Conservation (phyloP, 2,797 vertebrate species). For the Steatocranus sp. region DNA sequence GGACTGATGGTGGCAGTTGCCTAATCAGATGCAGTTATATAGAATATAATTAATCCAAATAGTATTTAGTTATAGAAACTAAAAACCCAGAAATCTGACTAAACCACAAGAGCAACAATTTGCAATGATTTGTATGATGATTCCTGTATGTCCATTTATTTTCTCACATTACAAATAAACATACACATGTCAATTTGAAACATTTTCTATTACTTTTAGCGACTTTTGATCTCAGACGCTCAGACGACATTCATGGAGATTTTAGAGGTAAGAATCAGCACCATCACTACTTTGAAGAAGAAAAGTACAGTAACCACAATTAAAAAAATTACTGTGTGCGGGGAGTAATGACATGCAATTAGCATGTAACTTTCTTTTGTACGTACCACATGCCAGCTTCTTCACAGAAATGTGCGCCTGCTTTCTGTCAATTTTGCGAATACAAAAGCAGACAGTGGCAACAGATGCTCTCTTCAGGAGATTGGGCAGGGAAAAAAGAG, state of each 20-base stretch:
- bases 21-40: neutral
- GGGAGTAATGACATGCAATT: neutral
- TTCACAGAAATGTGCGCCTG: neutral
- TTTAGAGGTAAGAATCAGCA: neutral
- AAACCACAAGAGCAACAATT: neutral
- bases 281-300: neutral
- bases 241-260: neutral
- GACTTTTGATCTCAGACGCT: neutral
- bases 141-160: neutral
- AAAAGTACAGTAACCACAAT: neutral
- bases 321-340: neutral
- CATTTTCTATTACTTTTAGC: neutral
- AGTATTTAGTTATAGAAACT: neutral
- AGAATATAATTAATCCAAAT: neutral
- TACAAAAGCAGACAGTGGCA: conserved; percentile 12
- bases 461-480: conserved; percentile 10
- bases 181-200: neutral
- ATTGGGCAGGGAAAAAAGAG: neutral
- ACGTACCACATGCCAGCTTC: neutral
- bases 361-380: neutral
- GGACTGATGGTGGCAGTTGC: neutral
- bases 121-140: neutral
- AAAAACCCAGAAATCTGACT: neutral
- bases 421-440: conserved; percentile 8
- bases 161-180: neutral